Evolutionary conservation across 2,888 invertebrate genomes (phyloP).

Genomic region (Cryptus viduatorius): DNA sequence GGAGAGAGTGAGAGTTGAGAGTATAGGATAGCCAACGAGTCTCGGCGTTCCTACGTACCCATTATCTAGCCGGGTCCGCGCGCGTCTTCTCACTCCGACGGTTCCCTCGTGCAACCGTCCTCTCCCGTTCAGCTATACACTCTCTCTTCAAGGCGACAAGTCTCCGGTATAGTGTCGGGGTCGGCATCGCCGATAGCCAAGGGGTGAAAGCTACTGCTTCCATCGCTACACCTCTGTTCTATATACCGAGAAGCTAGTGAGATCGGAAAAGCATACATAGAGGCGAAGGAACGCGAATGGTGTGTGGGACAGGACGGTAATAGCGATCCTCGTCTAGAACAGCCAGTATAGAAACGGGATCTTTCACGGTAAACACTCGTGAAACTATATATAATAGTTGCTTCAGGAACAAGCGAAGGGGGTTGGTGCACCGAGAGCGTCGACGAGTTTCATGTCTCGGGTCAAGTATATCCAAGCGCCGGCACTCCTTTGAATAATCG

Average conservation of each 20-base stretch:
- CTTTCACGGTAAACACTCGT: constrained; percentile 24
- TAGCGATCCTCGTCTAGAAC: constrained; percentile 44
- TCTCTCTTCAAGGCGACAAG: constrained; percentile 26
- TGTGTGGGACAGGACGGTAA: constrained; percentile 45
- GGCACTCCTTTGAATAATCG: constrained; percentile 16
- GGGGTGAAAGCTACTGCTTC: constrained; percentile 8
- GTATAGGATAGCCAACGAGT: constrained; percentile 44
- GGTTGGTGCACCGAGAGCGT: background rate
- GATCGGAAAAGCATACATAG: background rate
- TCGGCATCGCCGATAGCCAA: constrained; percentile 44
- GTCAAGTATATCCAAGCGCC: background rate
- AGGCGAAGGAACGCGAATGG: constrained; percentile 30
- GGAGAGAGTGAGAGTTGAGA: background rate
- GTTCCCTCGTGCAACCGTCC: constrained; percentile 34
- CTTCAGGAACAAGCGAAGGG: background rate
- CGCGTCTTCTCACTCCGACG: constrained; percentile 41
- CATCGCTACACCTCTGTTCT: background rate
- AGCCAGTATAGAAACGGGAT: constrained; percentile 18
- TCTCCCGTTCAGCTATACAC: constrained; percentile 38
- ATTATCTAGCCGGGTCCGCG: constrained; percentile 57
- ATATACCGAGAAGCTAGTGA: background rate
- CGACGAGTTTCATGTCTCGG: background rate
- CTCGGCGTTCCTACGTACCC: constrained; percentile 42
- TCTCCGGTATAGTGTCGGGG: constrained; percentile 3
- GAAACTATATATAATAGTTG: constrained; percentile 5